Evolutionary conservation across 2,888 invertebrate genomes (phyloP).

Genomic region (Nesidiocoris tenuis): DNA sequence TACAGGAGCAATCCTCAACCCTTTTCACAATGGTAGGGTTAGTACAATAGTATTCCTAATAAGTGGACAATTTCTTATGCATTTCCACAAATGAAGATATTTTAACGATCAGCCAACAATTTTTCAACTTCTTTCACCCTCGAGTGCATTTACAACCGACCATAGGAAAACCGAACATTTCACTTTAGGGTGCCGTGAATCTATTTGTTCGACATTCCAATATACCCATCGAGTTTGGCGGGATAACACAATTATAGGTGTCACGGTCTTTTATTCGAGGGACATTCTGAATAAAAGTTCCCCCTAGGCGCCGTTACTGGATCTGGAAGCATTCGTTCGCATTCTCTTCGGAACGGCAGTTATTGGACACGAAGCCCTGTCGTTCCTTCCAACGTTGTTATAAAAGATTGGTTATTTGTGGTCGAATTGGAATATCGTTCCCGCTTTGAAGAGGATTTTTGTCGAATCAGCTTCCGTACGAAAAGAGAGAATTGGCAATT

Average conservation of each 20-base stretch:
- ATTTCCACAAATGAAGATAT: too few relatives aligned
- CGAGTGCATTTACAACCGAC: too few relatives aligned
- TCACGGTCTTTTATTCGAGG: neutral
- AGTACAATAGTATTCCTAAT: too few relatives aligned
- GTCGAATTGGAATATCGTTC: neutral
- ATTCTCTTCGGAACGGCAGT: neutral
- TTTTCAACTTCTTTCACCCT: too few relatives aligned
- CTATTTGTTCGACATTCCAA: neutral
- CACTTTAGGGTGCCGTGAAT: neutral
- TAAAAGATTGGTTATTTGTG: neutral
- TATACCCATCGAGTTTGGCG: neutral
- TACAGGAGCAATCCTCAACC: neutral
- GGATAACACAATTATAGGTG: neutral
- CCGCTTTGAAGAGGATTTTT: too few relatives aligned
- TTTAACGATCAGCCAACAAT: too few relatives aligned
- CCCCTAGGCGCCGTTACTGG: neutral
- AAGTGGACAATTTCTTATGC: too few relatives aligned
- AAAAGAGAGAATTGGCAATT: too few relatives aligned
- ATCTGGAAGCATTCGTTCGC: neutral
- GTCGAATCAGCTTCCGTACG: too few relatives aligned
- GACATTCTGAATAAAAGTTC: neutral
- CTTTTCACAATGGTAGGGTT: too few relatives aligned
- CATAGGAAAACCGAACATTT: too few relatives aligned
- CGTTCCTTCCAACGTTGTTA: neutral
- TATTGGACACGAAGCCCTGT: neutral